A percentile compares a stretch with the other conserved stretches of the same genome.
Conservation (phyloP, 2,888 invertebrate species). For the Leuctra nigra region DNA sequence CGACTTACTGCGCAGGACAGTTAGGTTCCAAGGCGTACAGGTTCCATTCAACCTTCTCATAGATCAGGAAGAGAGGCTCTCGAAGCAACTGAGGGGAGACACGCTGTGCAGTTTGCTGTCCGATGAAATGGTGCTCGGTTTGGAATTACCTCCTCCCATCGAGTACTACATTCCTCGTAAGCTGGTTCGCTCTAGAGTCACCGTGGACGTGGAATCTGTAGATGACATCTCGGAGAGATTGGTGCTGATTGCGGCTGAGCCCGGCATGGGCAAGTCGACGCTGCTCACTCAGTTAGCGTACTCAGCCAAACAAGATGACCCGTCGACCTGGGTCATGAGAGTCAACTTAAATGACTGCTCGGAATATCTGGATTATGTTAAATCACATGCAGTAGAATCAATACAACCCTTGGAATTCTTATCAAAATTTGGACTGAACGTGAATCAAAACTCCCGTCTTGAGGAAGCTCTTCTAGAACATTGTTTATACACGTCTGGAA, state of each 20-base stretch:
- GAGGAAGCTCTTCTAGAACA: slow-evolving; percentile 9
- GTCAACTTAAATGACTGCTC: slow-evolving; percentile 17
- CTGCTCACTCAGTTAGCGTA: slow-evolving; percentile 4
- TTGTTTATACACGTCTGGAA: neutral
- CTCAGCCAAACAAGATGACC: slow-evolving; percentile 7
- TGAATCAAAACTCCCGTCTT: neutral
- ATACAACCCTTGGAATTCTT: slow-evolving; percentile 4
- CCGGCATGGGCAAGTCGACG: slow-evolving; percentile 21
- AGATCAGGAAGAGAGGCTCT: slow-evolving; percentile 1
- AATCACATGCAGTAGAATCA: neutral
- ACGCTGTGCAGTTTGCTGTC: neutral
- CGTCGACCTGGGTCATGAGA: slow-evolving; percentile 9
- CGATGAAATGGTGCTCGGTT: neutral
- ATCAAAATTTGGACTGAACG: neutral
- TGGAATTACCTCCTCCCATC: neutral
- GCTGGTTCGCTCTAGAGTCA: neutral
- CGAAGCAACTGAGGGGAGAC: slow-evolving; percentile 1
- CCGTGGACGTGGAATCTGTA: neutral
- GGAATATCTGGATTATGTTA: neutral
- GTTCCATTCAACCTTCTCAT: neutral
- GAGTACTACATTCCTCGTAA: slow-evolving; percentile 15
- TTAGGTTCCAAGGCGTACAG: slow-evolving; percentile 8
- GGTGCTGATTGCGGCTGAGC: slow-evolving; percentile 8
- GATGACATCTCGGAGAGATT: neutral
- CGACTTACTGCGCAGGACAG: neutral